Evolutionary conservation across 2,797 vertebrate species (phyloP).

Genomic region (Botia almorhae): DNA sequence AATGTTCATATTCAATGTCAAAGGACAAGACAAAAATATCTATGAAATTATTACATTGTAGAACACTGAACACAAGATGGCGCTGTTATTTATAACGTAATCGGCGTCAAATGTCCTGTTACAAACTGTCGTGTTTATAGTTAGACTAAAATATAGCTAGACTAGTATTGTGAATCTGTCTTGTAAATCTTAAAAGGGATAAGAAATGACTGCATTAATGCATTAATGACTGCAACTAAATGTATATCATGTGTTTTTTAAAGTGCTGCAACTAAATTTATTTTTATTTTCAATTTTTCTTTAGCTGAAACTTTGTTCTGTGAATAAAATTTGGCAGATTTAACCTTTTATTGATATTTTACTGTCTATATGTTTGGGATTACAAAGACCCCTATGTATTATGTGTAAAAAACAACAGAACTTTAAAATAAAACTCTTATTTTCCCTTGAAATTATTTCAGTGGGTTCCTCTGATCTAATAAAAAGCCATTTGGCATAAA

Average conservation of each 20-base stretch:
- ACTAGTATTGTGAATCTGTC: background rate
- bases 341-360: too few species aligned
- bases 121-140: background rate
- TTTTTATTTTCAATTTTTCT: too few species aligned
- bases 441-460: too few species aligned
- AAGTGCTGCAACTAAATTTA: too few species aligned
- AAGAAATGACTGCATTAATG: background rate
- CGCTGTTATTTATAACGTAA: background rate
- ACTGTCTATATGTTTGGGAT: too few species aligned
- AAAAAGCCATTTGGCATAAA: too few species aligned
- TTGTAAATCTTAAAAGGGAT: background rate
- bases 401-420: too few species aligned
- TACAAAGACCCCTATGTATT: too few species aligned
- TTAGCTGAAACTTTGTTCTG: too few species aligned
- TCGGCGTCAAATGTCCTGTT: background rate
- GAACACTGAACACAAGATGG: conserved; percentile 52
- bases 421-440: too few species aligned
- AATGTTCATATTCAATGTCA: background rate
- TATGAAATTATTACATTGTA: background rate
- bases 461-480: too few species aligned
- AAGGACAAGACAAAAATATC: background rate
- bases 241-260: background rate
- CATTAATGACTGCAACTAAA: background rate
- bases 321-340: too few species aligned
- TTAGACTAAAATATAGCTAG: background rate